Percentiles rank a stretch among this genome's conserved stretches.
Evolutionary conservation across 2,888 invertebrate species (phyloP).

Genomic region (Drosophila lacicola): DNA sequence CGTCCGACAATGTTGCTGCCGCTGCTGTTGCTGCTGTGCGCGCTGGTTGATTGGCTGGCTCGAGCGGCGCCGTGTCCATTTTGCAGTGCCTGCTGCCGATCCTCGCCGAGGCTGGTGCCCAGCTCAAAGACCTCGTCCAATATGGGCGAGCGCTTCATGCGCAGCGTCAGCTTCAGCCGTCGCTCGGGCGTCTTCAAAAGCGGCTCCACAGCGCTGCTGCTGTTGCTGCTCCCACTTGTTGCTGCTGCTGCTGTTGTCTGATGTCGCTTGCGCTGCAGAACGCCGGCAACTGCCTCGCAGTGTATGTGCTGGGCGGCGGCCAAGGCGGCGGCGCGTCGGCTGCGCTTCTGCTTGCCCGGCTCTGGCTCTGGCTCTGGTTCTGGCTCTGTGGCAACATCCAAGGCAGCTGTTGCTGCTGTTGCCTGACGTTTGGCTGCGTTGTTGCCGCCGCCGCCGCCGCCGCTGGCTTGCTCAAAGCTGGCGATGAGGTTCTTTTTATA

Average conservation of each 20-base stretch:
- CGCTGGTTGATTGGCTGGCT: not conserved
- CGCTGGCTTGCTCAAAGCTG: constrained; percentile 77
- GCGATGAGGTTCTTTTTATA: constrained; percentile 83
- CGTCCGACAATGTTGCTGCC: not conserved
- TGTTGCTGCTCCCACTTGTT: constrained; percentile 4
- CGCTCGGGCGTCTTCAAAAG: constrained; percentile 85
- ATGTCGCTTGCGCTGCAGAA: constrained; percentile 62
- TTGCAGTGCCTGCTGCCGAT: constrained; percentile 80
- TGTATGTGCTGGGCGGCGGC: constrained; percentile 72
- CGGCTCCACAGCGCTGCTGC: constrained; percentile 68
- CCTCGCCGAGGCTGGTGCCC: constrained; percentile 89
- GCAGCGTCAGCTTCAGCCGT: constrained; percentile 91
- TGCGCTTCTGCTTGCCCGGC: constrained; percentile 62
- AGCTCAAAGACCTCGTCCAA: constrained; percentile 93
- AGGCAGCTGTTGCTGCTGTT: constrained; percentile 13
- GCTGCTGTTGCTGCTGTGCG: not conserved
- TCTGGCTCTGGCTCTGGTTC: too few relatives aligned
- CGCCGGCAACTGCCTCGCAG: constrained; percentile 59
- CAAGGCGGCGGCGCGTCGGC: constrained; percentile 71
- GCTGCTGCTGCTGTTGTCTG: constrained; percentile 26
- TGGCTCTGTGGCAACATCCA: not conserved
- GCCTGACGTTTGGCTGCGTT: constrained; percentile 20
- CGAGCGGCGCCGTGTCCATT: constrained; percentile 39
- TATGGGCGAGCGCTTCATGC: constrained; percentile 94
- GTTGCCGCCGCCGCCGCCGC: not conserved